Evolutionary conservation across 1,140 invertebrate species (phyloP), one percentile per base, ranked within the genome.

Genomic region (Philaenus spumarius): DNA sequence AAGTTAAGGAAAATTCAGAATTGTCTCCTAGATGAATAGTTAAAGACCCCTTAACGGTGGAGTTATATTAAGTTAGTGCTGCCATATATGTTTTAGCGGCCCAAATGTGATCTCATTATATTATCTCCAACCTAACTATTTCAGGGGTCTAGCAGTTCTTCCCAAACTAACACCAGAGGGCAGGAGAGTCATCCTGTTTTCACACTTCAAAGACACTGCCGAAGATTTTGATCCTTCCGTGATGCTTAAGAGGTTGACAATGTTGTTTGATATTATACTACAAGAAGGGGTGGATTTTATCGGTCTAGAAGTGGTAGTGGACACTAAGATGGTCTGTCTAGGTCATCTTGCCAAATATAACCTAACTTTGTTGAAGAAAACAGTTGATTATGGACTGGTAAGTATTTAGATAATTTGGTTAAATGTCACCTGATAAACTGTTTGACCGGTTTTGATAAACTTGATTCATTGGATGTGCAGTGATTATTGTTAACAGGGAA

Each of bases 151-250:
- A 11, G 26, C 52, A n/a, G 17, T 66, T 6, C 53, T 64, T 11
- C 65, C 64, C 1, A 59, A 61, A 24, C 48, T 65, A 37, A 66
- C 66, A 11, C 37, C 57, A 15, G 60, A 61, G 22, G 60, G 62
- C 2, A 45, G 60, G 15, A 35, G 63, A 15, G 64, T 70, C 1
- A 22, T 69, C 2, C 52, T 71, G 51, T 64, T 61, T 40, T 61
- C 63, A 17, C 64, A 69, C 55, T 59, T 59, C 5, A 57, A 59
- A 19, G 22, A 26, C 17, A 42, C 35, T 14, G 55, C 58, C 12
- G 62, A 60, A 5, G 59, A 67, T 4, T 67, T 64, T 48, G 62
- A 66, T 15, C 59, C 62, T 2, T n/a, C 53, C 15, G 26, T 60
- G n/a, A 55, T 62, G 58, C 53, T 64, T 17, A 63, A 63, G 39